Evolutionary conservation across 2,113 vertebrate species (phyloP), one percentile per base, ranked within the genome.

Genomic region (Myrmophylax atrothorax): DNA sequence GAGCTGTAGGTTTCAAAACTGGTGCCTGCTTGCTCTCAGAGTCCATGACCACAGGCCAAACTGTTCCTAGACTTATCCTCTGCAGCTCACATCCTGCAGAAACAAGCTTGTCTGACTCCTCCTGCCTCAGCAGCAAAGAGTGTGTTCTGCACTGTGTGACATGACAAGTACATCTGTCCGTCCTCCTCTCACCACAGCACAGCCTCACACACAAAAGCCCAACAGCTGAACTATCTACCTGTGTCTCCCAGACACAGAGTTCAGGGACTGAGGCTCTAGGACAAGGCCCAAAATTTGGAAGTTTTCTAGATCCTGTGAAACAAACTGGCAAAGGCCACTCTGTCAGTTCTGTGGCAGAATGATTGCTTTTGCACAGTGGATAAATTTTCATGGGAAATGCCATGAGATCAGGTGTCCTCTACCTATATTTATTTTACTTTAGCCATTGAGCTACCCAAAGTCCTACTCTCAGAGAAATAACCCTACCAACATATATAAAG

Each of bases 191-290:
- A 59, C 23, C 26, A 22, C 35, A 13, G 25, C 47, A 47, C 40
- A 75, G 58, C 18, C 33, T 73, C 64, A 14, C 9, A 5, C 1
- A 1, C 55, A 0, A 1, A 44, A 69, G 26, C 10, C 18, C 2
- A 0, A 78, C 17, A 42, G 24, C 40, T 0, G 0, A 14, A 17
- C n/a, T 49, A 63, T 28, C 23, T 5, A 18, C 33, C 29, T 33
- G 8, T 35, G 38, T 14, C 19, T 79, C 47, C 58, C 38, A 86
- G 50, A 38, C 35, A 74, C 16, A 38, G 7, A 56, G 38, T 13
- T 10, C 24, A 22, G 62, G 33, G 24, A 53, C 37, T 49, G 18
- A 78, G 12, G 44, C 14, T 49, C 11, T 42, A 79, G 19, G 14
- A 58, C 18, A 59, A 44, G 55, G 31, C 19, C 8, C 35, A 74